Conservation (phyloP, 2,797 vertebrate genomes). For the Threskiornis aethiopicus region DNA sequence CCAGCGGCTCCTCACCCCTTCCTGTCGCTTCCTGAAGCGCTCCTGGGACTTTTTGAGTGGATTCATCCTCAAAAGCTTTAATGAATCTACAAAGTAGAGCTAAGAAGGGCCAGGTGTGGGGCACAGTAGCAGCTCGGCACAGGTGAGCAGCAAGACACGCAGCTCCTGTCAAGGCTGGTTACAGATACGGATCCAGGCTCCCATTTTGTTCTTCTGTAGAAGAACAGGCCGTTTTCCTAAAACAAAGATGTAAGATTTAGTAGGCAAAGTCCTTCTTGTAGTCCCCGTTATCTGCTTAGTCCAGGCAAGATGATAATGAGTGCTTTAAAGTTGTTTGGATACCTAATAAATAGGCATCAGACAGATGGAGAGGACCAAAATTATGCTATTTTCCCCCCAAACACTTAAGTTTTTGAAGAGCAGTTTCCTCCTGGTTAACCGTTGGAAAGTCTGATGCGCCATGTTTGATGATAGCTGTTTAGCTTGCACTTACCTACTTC, state of each 20-base stretch:
- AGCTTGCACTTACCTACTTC: not conserved
- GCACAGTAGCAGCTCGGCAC: fast-evolving
- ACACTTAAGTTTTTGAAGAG: not conserved
- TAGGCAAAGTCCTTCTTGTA: not conserved
- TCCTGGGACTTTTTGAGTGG: not conserved
- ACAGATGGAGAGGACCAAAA: not conserved
- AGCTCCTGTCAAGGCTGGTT: not conserved
- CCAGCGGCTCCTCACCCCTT: fast-evolving
- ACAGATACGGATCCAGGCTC: not conserved
- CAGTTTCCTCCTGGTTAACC: not conserved
- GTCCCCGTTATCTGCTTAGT: not conserved
- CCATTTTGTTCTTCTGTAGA: not conserved
- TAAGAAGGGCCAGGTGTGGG: not conserved
- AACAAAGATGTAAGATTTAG: not conserved
- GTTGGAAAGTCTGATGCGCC: fast-evolving
- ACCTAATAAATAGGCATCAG: not conserved
- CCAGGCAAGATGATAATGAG: not conserved
- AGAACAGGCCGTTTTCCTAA: not conserved
- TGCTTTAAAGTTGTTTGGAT: not conserved
- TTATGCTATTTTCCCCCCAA: not conserved
- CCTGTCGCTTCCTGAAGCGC: too few relatives aligned
- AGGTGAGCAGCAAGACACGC: not conserved
- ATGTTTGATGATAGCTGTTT: not conserved
- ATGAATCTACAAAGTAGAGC: not conserved
- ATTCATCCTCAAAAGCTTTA: not conserved